Conservation (phyloP, 2,888 invertebrate genomes). For the Cryptophagus acutangulus region DNA sequence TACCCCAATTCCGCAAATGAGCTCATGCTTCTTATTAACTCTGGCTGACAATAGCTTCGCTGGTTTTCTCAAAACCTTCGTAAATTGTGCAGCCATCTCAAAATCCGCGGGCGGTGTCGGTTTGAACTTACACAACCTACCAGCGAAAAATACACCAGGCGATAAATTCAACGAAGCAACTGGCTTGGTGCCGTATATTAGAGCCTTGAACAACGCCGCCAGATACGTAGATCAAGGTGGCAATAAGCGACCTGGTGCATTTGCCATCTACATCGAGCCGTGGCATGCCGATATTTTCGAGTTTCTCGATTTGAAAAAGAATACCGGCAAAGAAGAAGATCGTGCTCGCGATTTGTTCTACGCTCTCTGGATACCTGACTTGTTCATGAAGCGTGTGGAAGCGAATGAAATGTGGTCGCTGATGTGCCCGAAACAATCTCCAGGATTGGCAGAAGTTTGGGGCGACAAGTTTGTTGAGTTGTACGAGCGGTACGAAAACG, state of each 20-base stretch:
- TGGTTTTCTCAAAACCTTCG: slow-evolving; percentile 88
- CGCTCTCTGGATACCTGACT: slow-evolving; percentile 96
- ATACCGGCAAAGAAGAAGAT: slow-evolving; percentile 84
- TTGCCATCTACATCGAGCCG: slow-evolving; percentile 96
- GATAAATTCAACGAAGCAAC: slow-evolving; percentile 91
- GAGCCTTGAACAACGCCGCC: slow-evolving; percentile 94
- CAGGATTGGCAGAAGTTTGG: slow-evolving; percentile 87
- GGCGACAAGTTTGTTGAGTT: slow-evolving; percentile 90
- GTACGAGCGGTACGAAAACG: slow-evolving; percentile 82
- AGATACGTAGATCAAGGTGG: slow-evolving; percentile 97
- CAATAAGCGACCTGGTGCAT: slow-evolving; percentile 95
- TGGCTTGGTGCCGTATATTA: slow-evolving; percentile 91
- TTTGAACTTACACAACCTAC: slow-evolving; percentile 90
- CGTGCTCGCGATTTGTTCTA: slow-evolving; percentile 95
- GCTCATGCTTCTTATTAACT: slow-evolving; percentile 91
- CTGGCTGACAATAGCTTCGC: slow-evolving; percentile 94
- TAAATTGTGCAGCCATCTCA: slow-evolving; percentile 91
- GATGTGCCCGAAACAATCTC: slow-evolving; percentile 94
- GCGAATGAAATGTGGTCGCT: slow-evolving; percentile 82
- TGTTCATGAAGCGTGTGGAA: slow-evolving; percentile 95
- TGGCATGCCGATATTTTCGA: slow-evolving; percentile 98
- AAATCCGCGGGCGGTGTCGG: slow-evolving; percentile 98
- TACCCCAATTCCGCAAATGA: slow-evolving; percentile 85
- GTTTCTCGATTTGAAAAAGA: slow-evolving; percentile 91
- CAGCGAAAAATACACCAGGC: slow-evolving; percentile 69